Evolutionary conservation across 92 coral and sea anemone genomes (phyloP), one percentile per base, ranked within the genome.

Genomic region (Porites rus): DNA sequence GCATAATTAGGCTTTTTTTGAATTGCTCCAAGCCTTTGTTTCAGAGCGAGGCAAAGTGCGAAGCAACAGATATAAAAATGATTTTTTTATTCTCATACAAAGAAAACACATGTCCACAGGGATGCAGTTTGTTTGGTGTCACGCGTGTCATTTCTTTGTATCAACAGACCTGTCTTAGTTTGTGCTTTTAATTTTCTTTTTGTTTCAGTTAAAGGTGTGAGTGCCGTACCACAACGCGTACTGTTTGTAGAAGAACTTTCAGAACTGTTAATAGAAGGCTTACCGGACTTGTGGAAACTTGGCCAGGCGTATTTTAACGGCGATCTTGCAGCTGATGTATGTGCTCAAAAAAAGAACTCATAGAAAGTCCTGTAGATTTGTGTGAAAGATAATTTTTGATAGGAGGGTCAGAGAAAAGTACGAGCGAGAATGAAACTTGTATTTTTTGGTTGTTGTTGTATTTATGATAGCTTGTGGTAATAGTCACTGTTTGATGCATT

Each of bases 231-330:
- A 0, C 99, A 97, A 76, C 94, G 96, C 2, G 99, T 97, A 53
- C 87, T 93, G 60, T 95, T 95, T 72, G 98, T 97, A 20, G 99
- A 97, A 71, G 99, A 97, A 85, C 81, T 97, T 51, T 97, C 99
- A 11, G 99, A 97, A 68, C 89, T 97, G 18, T 90, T 97, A 69
- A 96, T 96, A 11, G 99, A 97, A 70, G 92, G 94, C 3, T 70
- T 97, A 72, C 99, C 99, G 12, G 99, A 97, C 84, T 73, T 97
- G 77, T 97, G 99, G 99, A 94, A 92, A 56, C 98, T 97, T 7
- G 98, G 99, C 22, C 98, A 97, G 87, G 99, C 98, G 50, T 97
- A 97, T 79, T 86, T 97, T 46, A 80, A 90, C 72, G 94, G 95
- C 43, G 86, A 93, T 8, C 93, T 97, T 12, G 80, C 93, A 63